These are phyloP conservation scores for Chanos chanos DNA, from an alignment of 2,797 vertebrate genomes.

Conservation along the genomic window DNA sequence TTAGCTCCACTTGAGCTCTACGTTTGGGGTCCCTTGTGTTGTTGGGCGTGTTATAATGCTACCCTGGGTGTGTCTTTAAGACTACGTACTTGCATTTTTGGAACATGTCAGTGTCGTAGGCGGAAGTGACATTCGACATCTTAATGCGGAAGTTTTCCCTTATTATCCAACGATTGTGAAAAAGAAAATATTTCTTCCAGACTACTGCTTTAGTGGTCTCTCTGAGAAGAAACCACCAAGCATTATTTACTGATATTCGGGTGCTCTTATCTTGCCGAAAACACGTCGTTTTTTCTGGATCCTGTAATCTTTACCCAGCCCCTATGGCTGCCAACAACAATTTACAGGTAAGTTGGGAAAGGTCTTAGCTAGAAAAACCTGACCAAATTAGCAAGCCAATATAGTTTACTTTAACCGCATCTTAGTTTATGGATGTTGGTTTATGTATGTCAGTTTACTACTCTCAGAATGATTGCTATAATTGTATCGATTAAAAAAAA, in stretches of 20 bases:
- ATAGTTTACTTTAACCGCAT: no score
- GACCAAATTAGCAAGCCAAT: conserved; percentile 18
- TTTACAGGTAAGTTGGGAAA: conserved; percentile 74
- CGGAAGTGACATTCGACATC: conserved; percentile 63
- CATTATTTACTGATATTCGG: neutral
- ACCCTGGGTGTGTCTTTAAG: no score
- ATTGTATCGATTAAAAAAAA: no score
- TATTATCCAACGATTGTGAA: conserved; percentile 48
- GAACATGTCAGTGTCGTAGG: conserved; percentile 44
- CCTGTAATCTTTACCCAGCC: conserved; percentile 50
- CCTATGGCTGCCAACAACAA: conserved; percentile 78
- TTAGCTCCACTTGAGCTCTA: no score
- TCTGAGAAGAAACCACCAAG: no score
- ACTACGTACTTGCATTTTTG: conserved; percentile 32
- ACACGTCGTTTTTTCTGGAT: conserved; percentile 14
- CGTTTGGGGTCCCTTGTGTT: no score
- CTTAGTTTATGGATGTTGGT: neutral
- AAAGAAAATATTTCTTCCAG: conserved; percentile 57
- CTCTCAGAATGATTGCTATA: no score
- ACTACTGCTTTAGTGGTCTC: no score
- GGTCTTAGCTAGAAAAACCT: conserved; percentile 27
- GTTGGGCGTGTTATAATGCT: no score
- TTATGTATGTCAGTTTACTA: no score
- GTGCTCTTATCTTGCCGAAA: neutral
- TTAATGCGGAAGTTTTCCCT: conserved; percentile 73